phyloP scores from a whole-genome alignment of 2,888 invertebrate species.

The Apodemia hepburni region DNA sequence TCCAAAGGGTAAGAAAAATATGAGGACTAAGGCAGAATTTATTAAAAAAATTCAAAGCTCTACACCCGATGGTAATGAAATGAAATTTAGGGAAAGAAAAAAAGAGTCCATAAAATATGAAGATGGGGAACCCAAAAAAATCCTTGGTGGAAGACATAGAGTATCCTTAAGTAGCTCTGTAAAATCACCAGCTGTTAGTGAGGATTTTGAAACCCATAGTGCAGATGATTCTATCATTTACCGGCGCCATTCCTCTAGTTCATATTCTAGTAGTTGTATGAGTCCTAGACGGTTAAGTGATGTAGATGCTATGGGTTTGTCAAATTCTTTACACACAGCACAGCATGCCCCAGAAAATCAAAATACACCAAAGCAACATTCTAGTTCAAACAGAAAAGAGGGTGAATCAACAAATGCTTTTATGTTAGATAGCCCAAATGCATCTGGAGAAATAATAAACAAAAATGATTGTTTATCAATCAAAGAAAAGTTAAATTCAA shows the following conservation, averaged over 20 bases:
- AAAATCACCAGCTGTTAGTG: conserved; percentile 80
- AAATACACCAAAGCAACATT: conserved; percentile 27
- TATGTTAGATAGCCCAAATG: conserved; percentile 40
- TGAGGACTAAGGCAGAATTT: conserved; percentile 79
- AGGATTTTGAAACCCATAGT: conserved; percentile 80
- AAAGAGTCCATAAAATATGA: conserved; percentile 56
- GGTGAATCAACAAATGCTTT: conserved; percentile 34
- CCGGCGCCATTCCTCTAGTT: conserved; percentile 90
- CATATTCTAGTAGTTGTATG: conserved; percentile 86
- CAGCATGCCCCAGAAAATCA: conserved; percentile 31
- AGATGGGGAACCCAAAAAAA: conserved; percentile 57
- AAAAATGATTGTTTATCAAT: conserved; percentile 67
- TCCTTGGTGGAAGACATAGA: conserved; percentile 56
- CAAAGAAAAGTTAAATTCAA: conserved; percentile 68
- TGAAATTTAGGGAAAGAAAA: conserved; percentile 76
- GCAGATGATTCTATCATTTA: conserved; percentile 91
- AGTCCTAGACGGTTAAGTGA: conserved; percentile 82
- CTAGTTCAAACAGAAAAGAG: conserved; percentile 35
- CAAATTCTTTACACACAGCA: conserved; percentile 36
- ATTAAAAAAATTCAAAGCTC: conserved; percentile 81
- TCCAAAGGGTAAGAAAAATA: no score
- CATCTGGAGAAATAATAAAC: conserved; percentile 53
- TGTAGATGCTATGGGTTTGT: conserved; percentile 49
- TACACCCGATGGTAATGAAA: conserved; percentile 62
- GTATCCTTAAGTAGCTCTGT: conserved; percentile 59